Base-by-base conservation (phyloP, 2,113 vertebrate species). In the Uropsilus gracilis region DNA sequence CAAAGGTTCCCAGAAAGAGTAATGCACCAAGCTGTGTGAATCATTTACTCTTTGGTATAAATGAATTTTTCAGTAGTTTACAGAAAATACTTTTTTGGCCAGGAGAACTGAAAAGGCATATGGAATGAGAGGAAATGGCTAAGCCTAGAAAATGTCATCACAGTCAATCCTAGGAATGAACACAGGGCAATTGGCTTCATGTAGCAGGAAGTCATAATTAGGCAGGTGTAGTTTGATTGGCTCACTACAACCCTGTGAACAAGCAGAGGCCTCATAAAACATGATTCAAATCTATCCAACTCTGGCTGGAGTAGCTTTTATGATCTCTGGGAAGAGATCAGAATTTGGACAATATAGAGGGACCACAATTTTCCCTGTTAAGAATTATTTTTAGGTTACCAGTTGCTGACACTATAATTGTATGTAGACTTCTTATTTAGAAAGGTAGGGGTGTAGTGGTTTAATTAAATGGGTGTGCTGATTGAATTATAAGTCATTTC, bases 81-180 rank as follows among this genome's bases (percentile, higher is more conserved):
- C 64, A 66, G 77, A 92, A 78, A 86, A 86, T 37, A 24, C 42
- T 86, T 96, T 61, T 97, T 95, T 90, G 89, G 94, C 93, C 83
- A 92, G 46, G 50, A 82, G n/a, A 95, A 86, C 46, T 75, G 76
- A 95, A 95, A 95, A 94, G 94, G 91, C 95, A 96, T 83, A 96
- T 97, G 95, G 96, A 90, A 69, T 93, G 91, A 96, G 91, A 96
- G 82, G 90, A 85, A 94, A 94, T 92, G 93, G 94, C 53, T 97
- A 96, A 96, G 95, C 91, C 93, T 97, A 95, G 94, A 95, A 97
- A 97, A 97, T 96, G 93, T 90, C 93, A 92, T 90, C 89, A n/a
- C 75, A 93, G 94, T 86, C 95, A 63, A 24, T 95, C 73, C 66
- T 73, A 92, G 63, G 83, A 91, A 94, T 50, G 69, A 89, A 89